Evolutionary conservation across 2,113 vertebrate genomes (phyloP), one percentile per base, ranked within the genome.

Genomic region (Hyla sarda): DNA sequence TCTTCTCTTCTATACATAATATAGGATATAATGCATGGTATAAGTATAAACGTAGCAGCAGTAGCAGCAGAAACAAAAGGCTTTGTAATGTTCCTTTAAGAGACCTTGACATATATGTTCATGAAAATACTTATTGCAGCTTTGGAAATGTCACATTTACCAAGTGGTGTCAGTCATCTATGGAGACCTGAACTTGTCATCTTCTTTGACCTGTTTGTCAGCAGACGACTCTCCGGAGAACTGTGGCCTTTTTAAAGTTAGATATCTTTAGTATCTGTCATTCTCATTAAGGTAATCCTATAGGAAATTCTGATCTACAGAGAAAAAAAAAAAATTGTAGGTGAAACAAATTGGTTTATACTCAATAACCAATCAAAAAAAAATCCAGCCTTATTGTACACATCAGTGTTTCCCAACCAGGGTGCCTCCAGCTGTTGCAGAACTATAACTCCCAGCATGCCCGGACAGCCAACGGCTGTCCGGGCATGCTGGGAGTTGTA

Each of bases 181-280:
- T 75, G 13, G 25, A 48, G 11, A 48, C 23, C 14, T 48, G 12
- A 48, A 0, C 47, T 75, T 45, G 23, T 45, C 41, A 48, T 16
- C n/a, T 75, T 2, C 23, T 10, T 25, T 28, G 45, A 75, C 41
- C 41, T 25, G 8, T 28, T 48, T 48, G 30, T 25, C 45, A 75
- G 72, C 13, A 7, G 23, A 48, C 23, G 12, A 2, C 23, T 75
- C 41, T 75, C 41, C 16, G 6, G 72, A 48, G 72, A 48, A 12
- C 41, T 48, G 72, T 28, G 47, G n/a, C 45, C 45, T 47, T 47
- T 48, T 16, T 48, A 28, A 48, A 41, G 34, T 23, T 73, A 45
- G 7, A 73, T n/a, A 73, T 75, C 72, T 48, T 16, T 48, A 48
- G 41, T 47, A 75, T 47, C 72, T 25, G 45, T 48, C 72, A 75